A percentile compares a stretch with the other conserved stretches of the same genome.
Conservation (phyloP, 2,797 vertebrate species). For the Tiaroga cobitis region DNA sequence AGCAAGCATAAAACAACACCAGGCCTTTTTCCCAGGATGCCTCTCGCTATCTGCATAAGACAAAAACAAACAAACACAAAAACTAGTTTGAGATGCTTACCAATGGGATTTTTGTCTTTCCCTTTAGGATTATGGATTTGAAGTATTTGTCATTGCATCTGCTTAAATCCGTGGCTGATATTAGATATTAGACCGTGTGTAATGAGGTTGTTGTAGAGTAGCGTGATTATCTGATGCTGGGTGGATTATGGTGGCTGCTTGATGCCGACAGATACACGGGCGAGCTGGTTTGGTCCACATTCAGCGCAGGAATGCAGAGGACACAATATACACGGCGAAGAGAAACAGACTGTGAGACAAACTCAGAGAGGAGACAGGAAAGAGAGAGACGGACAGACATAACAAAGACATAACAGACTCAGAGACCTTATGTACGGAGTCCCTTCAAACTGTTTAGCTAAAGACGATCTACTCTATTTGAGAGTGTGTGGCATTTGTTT, state of each 20-base stretch:
- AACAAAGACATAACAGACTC: slow-evolving; percentile 8
- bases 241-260: slow-evolving; percentile 26
- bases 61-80: slow-evolving; percentile 35
- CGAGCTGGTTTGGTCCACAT: slow-evolving; percentile 1
- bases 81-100: slow-evolving; percentile 75
- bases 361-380: slow-evolving; percentile 17
- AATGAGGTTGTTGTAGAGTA: slow-evolving; percentile 48
- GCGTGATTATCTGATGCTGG: slow-evolving; percentile 48
- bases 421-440: background rate
- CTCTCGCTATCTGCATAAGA: slow-evolving; percentile 30
- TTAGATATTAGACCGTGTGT: slow-evolving; percentile 76
- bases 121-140: slow-evolving; percentile 69
- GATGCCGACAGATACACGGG: slow-evolving; percentile 1
- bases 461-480: slow-evolving; percentile 1
- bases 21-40: slow-evolving; percentile 15
- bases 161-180: slow-evolving; percentile 62
- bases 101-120: slow-evolving; percentile 74
- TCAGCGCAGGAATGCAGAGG: slow-evolving; percentile 34
- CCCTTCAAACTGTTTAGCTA: background rate
- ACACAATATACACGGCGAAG: slow-evolving; percentile 2
- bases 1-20: slow-evolving; percentile 19
- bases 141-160: slow-evolving; percentile 74
- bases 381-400: slow-evolving; percentile 9
- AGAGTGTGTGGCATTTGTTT: background rate
- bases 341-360: slow-evolving; percentile 28